Conservation (phyloP, 2,113 vertebrate genomes). For the Saguinus imperator region DNA sequence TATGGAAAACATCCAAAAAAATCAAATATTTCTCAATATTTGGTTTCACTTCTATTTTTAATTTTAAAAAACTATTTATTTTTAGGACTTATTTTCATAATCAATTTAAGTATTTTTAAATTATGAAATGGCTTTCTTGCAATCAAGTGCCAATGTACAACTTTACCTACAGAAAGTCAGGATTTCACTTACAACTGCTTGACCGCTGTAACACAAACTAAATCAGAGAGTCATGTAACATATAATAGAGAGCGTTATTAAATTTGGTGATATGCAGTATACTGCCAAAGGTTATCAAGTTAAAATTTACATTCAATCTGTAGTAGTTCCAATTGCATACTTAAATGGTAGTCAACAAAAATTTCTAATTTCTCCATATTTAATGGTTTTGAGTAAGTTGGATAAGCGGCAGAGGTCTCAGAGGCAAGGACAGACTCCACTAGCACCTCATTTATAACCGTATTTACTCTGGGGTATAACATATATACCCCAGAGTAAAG, state of each 20-base stretch:
- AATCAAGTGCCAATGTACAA: neutral
- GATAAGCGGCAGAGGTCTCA: neutral
- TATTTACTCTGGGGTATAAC: neutral
- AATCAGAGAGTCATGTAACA: neutral
- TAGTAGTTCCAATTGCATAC: neutral
- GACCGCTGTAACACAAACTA: neutral
- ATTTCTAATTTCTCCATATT: neutral
- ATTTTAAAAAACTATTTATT: neutral
- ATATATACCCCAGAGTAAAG: neutral
- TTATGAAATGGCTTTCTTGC: neutral
- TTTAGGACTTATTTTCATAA: constrained; percentile 9
- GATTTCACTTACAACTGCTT: neutral
- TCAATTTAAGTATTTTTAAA: constrained; percentile 4
- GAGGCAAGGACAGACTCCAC: neutral
- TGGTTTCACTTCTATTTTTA: neutral
- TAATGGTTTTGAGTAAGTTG: neutral
- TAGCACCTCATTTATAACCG: neutral
- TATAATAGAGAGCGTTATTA: constrained; percentile 35
- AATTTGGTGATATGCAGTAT: neutral
- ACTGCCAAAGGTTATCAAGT: neutral
- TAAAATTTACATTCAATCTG: constrained; percentile 10
- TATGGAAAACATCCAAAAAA: constrained; percentile 24
- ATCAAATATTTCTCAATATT: neutral
- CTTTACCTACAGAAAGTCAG: neutral
- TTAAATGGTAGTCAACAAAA: constrained; percentile 36